phyloP scores from a whole-genome alignment of 2,888 invertebrate genomes.

The Phortica magna region DNA sequence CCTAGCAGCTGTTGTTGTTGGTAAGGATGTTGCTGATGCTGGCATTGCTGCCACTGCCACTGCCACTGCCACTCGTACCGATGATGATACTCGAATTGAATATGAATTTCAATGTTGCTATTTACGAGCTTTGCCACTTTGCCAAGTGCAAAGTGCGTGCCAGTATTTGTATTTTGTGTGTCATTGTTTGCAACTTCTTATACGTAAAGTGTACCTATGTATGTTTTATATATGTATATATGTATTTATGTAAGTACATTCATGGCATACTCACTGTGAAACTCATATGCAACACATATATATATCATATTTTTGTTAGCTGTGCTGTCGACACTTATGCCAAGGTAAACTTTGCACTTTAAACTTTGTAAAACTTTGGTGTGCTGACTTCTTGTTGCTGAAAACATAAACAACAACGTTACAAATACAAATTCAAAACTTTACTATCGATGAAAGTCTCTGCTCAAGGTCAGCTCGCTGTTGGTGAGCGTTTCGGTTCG shows the following conservation, averaged over 20 bases:
- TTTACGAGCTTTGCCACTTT: slow-evolving; percentile 27
- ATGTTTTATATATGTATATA: no score
- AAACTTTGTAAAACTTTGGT: slow-evolving; percentile 33
- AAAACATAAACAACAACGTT: slow-evolving; percentile 20
- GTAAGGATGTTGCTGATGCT: not conserved
- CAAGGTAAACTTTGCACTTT: slow-evolving; percentile 32
- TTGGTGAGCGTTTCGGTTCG: not conserved
- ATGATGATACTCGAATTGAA: slow-evolving; percentile 30
- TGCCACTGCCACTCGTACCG: not conserved
- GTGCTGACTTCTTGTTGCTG: slow-evolving; percentile 6
- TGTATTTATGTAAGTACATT: no score
- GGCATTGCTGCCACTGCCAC: not conserved
- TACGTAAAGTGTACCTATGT: no score
- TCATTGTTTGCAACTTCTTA: no score
- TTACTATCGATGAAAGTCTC: not conserved
- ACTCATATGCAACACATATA: no score
- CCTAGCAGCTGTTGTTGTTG: not conserved
- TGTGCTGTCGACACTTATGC: slow-evolving; percentile 20
- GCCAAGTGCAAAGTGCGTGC: slow-evolving; percentile 28
- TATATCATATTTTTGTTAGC: not conserved
- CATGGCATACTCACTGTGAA: not conserved
- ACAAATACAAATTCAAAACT: slow-evolving; percentile 11
- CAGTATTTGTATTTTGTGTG: not conserved
- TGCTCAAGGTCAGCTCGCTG: slow-evolving; percentile 5
- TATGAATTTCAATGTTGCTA: slow-evolving; percentile 34